These are phyloP conservation scores for Tetragnatha montana DNA, from an alignment of 2,888 invertebrate species.

Conservation along the genomic window DNA sequence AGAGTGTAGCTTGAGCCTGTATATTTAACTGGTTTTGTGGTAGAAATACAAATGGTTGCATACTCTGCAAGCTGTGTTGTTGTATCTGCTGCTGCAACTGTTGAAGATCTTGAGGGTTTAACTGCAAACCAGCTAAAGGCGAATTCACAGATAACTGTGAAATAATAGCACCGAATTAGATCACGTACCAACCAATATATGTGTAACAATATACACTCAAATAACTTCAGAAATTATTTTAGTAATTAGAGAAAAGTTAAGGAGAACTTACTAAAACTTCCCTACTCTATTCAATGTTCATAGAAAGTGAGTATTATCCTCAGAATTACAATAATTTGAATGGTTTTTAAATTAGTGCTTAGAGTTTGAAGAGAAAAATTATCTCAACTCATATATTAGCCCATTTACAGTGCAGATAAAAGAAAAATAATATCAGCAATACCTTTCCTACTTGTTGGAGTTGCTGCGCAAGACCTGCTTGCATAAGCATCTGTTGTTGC, in stretches of 20 bases:
- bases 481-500: constrained; percentile 76
- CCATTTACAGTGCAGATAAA: no score
- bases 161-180: not conserved
- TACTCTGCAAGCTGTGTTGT: constrained; percentile 81
- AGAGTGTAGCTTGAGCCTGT: constrained; percentile 84
- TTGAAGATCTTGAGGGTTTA: constrained; percentile 74
- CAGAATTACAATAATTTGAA: no score
- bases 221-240: no score
- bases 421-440: not conserved
- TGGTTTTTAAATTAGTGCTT: no score
- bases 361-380: no score
- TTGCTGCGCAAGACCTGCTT: constrained; percentile 76
- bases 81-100: constrained; percentile 81
- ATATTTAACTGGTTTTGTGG: constrained; percentile 80
- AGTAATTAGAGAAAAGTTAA: no score
- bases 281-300: no score
- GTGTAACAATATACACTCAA: no score
- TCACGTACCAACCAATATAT: no score
- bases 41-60: constrained; percentile 83
- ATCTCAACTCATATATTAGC: no score
- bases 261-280: no score
- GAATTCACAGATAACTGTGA: constrained; percentile 67
- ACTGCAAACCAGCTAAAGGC: constrained; percentile 58
- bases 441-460: constrained; percentile 72
- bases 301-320: no score